phyloP scores from a whole-genome alignment of 2,888 invertebrate species.

The Dicyrtoma fusca region DNA sequence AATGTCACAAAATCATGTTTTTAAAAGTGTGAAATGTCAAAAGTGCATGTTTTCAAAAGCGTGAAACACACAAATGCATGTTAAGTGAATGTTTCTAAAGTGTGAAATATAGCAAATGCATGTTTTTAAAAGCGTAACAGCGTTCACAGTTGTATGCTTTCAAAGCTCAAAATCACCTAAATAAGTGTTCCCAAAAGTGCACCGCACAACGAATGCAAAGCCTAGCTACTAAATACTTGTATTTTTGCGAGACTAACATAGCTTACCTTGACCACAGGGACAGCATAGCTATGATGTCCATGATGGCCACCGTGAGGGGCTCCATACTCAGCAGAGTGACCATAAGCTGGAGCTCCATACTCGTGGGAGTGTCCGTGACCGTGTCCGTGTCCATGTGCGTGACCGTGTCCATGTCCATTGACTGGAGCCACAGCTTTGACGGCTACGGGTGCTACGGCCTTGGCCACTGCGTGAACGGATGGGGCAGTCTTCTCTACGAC shows the following conservation, averaged over 20 bases:
- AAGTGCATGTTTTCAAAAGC: no score
- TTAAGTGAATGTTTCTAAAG: no score
- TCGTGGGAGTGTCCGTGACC: conserved; percentile 19
- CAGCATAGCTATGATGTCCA: conserved; percentile 3
- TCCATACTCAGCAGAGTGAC: background rate
- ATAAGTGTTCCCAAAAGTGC: no score
- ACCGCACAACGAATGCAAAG: no score
- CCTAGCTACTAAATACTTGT: no score
- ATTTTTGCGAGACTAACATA: background rate
- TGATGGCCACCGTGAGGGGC: background rate
- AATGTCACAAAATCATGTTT: no score
- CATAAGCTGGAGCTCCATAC: background rate
- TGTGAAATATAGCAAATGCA: no score
- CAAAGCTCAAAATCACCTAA: no score
- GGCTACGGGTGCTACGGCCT: conserved; percentile 20
- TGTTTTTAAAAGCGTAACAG: no score
- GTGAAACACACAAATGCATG: no score
- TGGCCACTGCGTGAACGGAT: conserved; percentile 34
- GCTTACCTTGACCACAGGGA: conserved; percentile 24
- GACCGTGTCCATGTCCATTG: conserved; percentile 23
- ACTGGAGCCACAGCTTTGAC: conserved; percentile 6
- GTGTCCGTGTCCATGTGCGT: conserved; percentile 30
- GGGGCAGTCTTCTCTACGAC: conserved; percentile 37
- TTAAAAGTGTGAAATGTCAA: no score
- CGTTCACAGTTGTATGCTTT: no score